phyloP scores from a whole-genome alignment of 2,888 invertebrate genomes.

The Calameuta idolon region DNA sequence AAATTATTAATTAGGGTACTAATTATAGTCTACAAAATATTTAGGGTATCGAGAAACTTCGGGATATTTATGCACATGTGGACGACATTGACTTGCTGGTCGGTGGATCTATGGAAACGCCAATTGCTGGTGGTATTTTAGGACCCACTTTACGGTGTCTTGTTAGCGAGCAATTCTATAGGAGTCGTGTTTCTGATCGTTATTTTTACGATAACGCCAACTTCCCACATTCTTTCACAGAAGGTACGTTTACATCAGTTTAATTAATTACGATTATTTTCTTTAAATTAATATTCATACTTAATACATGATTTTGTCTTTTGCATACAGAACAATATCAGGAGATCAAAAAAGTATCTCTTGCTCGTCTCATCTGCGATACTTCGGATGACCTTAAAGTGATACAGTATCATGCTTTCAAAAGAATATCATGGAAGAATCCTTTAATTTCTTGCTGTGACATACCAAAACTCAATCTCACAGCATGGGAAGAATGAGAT shows the following conservation, averaged over 20 bases:
- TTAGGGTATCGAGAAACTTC: constrained; percentile 59
- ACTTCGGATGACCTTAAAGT: constrained; percentile 61
- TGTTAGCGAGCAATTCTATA: constrained; percentile 69
- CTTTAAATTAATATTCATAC: background rate
- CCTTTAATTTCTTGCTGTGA: constrained; percentile 62
- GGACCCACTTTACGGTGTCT: constrained; percentile 71
- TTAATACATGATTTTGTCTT: background rate
- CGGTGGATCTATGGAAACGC: constrained; percentile 68
- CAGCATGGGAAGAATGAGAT: constrained; percentile 60
- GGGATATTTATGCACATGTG: constrained; percentile 62
- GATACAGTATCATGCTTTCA: constrained; percentile 70
- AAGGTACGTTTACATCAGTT: constrained; percentile 38
- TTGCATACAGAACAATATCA: constrained; percentile 60
- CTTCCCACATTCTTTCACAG: constrained; percentile 53
- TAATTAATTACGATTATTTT: background rate
- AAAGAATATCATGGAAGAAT: constrained; percentile 60
- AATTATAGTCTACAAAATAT: constrained; percentile 11
- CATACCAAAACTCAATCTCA: constrained; percentile 62
- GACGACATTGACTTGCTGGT: constrained; percentile 71
- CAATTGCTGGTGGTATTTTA: constrained; percentile 65
- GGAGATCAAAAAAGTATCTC: constrained; percentile 64
- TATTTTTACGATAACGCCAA: constrained; percentile 67
- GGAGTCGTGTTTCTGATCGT: constrained; percentile 69
- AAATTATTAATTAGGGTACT: background rate
- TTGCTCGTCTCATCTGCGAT: constrained; percentile 66